phyloP scores from a whole-genome alignment of 1,140 invertebrate species.

The Subanguina moxae region DNA sequence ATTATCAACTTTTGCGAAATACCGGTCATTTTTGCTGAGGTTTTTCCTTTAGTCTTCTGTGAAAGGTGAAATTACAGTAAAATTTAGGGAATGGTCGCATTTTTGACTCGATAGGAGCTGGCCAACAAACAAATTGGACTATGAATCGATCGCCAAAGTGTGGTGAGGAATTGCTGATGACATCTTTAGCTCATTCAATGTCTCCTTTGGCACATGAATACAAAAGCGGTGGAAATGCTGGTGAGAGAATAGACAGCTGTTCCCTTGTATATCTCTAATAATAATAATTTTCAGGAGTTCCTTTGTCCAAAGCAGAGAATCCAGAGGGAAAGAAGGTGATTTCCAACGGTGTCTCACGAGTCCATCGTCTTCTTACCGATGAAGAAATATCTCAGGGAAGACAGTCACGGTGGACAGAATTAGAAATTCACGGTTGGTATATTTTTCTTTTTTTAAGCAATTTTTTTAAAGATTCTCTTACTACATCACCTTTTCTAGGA shows the following conservation, averaged over 20 bases:
- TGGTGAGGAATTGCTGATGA: neutral
- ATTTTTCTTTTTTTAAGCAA: slow-evolving; percentile 11
- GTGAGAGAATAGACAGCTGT: neutral
- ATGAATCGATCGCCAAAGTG: slow-evolving; percentile 7
- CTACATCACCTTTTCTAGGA: slow-evolving; percentile 22
- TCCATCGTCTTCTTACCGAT: slow-evolving; percentile 37
- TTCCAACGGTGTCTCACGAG: slow-evolving; percentile 29
- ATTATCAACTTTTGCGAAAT: no score
- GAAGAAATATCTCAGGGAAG: slow-evolving; percentile 40
- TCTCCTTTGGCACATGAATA: slow-evolving; percentile 20
- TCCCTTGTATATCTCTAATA: neutral
- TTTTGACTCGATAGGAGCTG: neutral
- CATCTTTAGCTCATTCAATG: neutral
- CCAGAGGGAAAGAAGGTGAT: slow-evolving; percentile 41
- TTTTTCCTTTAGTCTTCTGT: no score
- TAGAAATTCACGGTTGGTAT: slow-evolving; percentile 45
- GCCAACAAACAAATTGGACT: neutral
- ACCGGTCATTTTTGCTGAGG: no score
- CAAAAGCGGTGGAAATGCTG: slow-evolving; percentile 16
- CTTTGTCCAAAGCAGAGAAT: slow-evolving; percentile 31
- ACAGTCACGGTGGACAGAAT: slow-evolving; percentile 41
- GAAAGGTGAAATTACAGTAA: no score
- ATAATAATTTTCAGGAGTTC: slow-evolving; percentile 37
- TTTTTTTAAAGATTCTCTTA: neutral
- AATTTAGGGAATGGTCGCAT: neutral